Evolutionary conservation across 2,888 invertebrate species (phyloP).

Genomic region (Dasysyrphus albostriatus): DNA sequence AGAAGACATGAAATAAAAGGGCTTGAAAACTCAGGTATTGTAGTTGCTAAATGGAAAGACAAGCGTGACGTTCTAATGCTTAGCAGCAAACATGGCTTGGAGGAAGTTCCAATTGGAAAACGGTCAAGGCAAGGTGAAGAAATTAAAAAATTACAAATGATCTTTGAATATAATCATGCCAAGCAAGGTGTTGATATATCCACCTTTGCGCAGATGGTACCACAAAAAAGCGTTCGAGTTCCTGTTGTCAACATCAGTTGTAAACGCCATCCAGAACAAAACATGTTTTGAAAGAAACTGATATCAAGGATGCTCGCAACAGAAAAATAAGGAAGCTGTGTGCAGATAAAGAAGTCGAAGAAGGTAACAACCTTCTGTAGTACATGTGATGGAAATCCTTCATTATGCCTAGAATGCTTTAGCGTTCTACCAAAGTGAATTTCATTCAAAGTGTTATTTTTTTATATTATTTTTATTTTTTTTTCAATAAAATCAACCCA

Average conservation of each 20-base stretch:
- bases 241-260: conserved; percentile 2
- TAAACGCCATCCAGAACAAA: conserved; percentile 5
- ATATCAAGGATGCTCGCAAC: no score
- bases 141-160: conserved; percentile 1
- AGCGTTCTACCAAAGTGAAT: not conserved
- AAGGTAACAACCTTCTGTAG: not conserved
- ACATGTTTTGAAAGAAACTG: no score
- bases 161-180: conserved; percentile 32
- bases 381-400: no score
- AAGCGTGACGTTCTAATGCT: no score
- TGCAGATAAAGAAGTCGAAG: not conserved
- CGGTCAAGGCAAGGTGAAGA: not conserved
- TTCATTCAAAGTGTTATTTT: not conserved
- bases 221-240: conserved; percentile 23
- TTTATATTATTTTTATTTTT: not conserved
- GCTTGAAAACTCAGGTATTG: no score
- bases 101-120: no score
- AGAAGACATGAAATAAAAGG: no score
- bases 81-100: no score
- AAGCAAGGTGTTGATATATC: conserved; percentile 43
- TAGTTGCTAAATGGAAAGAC: no score
- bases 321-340: not conserved
- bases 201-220: conserved; percentile 30
- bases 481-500: no score
- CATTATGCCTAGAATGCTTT: not conserved